Evolutionary conservation across 2,888 invertebrate genomes (phyloP), one percentile per base, ranked within the genome.

Genomic region (Perdita meconis): DNA sequence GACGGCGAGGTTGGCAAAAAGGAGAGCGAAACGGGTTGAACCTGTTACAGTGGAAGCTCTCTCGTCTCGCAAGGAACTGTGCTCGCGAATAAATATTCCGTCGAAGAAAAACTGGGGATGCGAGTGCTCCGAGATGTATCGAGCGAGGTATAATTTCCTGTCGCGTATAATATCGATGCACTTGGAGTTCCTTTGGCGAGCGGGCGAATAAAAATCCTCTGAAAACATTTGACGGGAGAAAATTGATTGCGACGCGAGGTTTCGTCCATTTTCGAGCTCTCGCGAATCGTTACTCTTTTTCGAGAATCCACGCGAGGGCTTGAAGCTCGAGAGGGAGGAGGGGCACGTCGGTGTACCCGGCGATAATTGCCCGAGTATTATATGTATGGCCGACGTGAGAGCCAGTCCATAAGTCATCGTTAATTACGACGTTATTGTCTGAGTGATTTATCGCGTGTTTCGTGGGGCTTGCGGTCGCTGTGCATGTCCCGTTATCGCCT

Each of bases 381-480:
- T 73, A 64, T 64, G 65, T 68, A 68, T 56, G 60, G 55, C 19
- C 26, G 56, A 56, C 70, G 53, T 57, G 67, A 69, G 53, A 68
- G 67, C 57, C 55, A 78, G 84, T 81, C 72, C 75, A 78, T 78
- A 82, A 84, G 85, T 82, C 85, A 82, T 84, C 78, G 82, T 83
- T 83, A 82, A 83, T 83, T 82, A 82, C 78, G 78, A 69, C 81
- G 74, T 84, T 83, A 84, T 64, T 69, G 78, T 78, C 69, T 53
- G 55, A 44, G 71, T 75, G 82, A 83, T 83, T 82, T 84, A 82
- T 83, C 66, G 67, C 63, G 53, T 51, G 76, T 61, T 67, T 63
- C 77, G 61, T 38, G 12, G 65, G 22, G 64, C 16, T 38, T 34
- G 55, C 26, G 2, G 61, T 22, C 22, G n/a, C 22, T 19, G 30